Evolutionary conservation across 2,888 invertebrate genomes (phyloP).

Genomic region (Formica aserva): DNA sequence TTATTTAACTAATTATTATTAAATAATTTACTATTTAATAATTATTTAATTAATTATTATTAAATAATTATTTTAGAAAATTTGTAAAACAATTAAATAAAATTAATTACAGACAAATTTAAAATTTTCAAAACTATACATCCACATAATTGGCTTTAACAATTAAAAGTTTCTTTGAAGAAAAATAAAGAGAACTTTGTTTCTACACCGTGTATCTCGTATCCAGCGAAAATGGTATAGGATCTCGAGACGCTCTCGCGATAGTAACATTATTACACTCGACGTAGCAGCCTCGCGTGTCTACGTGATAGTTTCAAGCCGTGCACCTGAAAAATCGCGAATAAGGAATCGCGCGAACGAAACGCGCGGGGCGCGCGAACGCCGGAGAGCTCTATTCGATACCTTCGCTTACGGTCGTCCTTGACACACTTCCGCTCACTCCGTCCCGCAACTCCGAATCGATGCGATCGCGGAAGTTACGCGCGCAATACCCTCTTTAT

Average conservation of each 20-base stretch:
- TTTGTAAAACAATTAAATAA: neutral
- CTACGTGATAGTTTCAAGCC: neutral
- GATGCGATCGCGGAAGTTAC: conserved; percentile 55
- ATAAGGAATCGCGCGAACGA: conserved; percentile 69
- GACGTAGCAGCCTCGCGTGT: neutral
- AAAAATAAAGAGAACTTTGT: neutral
- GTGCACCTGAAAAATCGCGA: neutral
- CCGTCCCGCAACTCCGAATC: conserved; percentile 46
- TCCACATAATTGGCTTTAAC: neutral
- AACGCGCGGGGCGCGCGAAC: neutral
- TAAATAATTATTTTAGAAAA: neutral
- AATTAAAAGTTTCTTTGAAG: neutral
- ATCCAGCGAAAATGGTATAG: neutral
- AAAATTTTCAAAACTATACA: neutral
- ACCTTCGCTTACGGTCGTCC: conserved; percentile 50
- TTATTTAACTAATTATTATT: no score
- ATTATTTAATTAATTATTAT: neutral
- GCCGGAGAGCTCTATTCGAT: conserved; percentile 32
- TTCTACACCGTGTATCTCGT: neutral
- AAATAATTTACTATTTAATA: neutral
- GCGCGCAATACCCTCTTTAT: conserved; percentile 52
- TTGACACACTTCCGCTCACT: conserved; percentile 49
- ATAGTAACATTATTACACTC: conserved; percentile 15
- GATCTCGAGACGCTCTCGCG: neutral
- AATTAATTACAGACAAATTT: neutral